A percentile compares a stretch with the other conserved stretches of the same genome.
These are phyloP conservation scores for Anas capensis DNA, from an alignment of 2,797 vertebrate species.

Conservation along the genomic window DNA sequence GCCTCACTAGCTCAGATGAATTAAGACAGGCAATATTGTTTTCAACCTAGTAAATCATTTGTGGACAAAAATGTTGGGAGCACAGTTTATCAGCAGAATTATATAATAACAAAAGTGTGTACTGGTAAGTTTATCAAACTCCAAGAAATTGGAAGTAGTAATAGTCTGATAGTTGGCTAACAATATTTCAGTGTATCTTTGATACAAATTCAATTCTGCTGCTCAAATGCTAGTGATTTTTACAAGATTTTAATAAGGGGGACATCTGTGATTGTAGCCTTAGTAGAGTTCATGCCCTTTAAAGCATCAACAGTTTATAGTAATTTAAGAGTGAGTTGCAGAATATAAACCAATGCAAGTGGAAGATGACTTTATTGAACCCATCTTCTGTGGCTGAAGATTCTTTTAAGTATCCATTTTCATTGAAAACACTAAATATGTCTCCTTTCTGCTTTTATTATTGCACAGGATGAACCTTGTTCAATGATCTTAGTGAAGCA, in stretches of 20 bases:
- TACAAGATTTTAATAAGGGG: background rate
- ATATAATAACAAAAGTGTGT: background rate
- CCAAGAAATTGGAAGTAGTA: background rate
- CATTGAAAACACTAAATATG: background rate
- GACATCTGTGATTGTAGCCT: background rate
- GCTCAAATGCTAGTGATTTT: background rate
- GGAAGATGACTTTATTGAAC: background rate
- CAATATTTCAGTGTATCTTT: background rate
- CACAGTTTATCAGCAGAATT: background rate
- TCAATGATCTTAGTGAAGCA: background rate
- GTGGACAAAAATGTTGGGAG: background rate
- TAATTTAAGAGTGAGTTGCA: background rate
- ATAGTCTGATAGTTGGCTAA: background rate
- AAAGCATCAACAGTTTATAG: background rate
- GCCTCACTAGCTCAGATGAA: background rate
- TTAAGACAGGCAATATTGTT: background rate
- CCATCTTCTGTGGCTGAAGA: background rate
- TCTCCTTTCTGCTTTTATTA: background rate
- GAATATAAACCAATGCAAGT: background rate
- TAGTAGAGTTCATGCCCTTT: background rate
- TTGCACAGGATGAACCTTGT: background rate
- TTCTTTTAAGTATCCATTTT: background rate
- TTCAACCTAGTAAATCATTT: background rate
- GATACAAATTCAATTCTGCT: background rate
- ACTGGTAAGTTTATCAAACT: background rate